These are phyloP conservation scores for Drosophila buzzatii DNA, from an alignment of 2,888 invertebrate genomes.

Conservation along the genomic window DNA sequence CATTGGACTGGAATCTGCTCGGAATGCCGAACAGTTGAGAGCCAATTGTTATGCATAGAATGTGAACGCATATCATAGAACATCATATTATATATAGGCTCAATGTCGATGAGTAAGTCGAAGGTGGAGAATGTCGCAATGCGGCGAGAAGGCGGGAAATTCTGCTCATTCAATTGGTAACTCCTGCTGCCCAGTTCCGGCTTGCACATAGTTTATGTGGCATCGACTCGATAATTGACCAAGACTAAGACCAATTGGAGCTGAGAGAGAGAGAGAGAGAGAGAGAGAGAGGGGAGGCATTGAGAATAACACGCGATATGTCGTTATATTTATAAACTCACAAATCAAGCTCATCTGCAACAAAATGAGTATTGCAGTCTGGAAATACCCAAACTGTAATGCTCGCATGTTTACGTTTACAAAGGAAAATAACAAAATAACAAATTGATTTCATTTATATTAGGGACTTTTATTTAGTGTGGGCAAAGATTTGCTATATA, in stretches of 20 bases:
- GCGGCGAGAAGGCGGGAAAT: conserved; percentile 29
- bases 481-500: background rate
- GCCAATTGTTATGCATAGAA: conserved; percentile 57
- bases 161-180: conserved; percentile 10
- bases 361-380: background rate
- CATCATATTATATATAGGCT: conserved; percentile 21
- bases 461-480: background rate
- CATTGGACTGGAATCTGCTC: conserved; percentile 34
- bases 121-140: conserved; percentile 40
- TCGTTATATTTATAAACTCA: conserved; percentile 6
- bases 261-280: background rate
- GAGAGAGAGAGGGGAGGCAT: no score
- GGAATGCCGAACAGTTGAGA: conserved; percentile 50
- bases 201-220: background rate
- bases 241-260: conserved; percentile 16
- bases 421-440: background rate
- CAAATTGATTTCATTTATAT: background rate
- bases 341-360: background rate
- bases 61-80: conserved; percentile 36
- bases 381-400: conserved; percentile 5
- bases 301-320: background rate
- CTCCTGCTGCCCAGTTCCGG: conserved; percentile 48
- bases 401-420: background rate
- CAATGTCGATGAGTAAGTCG: conserved; percentile 48
- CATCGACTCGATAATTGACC: background rate